Base-by-base conservation (phyloP, 1,140 invertebrate species). In the Pogonomyrmex californicus region DNA sequence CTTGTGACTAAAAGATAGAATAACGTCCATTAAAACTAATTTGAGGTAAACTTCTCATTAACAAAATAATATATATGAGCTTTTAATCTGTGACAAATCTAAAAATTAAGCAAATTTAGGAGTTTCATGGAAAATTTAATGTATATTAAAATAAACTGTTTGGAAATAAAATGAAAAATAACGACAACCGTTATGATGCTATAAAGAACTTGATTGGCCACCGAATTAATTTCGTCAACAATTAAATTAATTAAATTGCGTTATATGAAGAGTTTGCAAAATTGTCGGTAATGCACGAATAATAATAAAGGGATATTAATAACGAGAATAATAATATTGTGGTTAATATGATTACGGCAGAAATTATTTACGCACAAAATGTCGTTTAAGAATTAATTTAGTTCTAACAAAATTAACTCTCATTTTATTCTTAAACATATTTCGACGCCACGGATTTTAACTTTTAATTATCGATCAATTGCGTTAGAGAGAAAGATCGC, bases 381-480 rank as follows among this genome's bases (percentile, higher is more conserved):
- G 7, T 58, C 12, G 38, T 81, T 70, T 66, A 54, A 68, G 14
- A 54, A 81, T 70, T 81, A 81, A 81, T 70, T n/a, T 14, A 7
- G 36, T 36, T 33, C 4, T 54, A 56, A 70, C 17, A n/a, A 30
- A 58, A 44, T 56, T 70, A 33, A 81, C 70, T n/a, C 7, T n/a
- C 7, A 44, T 12, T n/a, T 30, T 56, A 70, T 70, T 81, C 49
- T 66, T 56, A 47, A 82, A 82, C 10, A 47, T 56, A 30, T 44
- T 44, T 38, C 0, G 63, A 23, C 33, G n/a, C n/a, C 38, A 17
- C 30, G 6, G 2, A 58, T 73, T 70, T 47, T 47, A 73, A 83
- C 68, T 83, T 83, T 83, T 83, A 75, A 83, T 83, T 47, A 75
- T 38, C 54, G 41, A 83, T 83, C 44, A 83, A 73, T 62, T 58